Evolutionary conservation across 2,888 invertebrate genomes (phyloP).

Genomic region (Proisotoma minuta): DNA sequence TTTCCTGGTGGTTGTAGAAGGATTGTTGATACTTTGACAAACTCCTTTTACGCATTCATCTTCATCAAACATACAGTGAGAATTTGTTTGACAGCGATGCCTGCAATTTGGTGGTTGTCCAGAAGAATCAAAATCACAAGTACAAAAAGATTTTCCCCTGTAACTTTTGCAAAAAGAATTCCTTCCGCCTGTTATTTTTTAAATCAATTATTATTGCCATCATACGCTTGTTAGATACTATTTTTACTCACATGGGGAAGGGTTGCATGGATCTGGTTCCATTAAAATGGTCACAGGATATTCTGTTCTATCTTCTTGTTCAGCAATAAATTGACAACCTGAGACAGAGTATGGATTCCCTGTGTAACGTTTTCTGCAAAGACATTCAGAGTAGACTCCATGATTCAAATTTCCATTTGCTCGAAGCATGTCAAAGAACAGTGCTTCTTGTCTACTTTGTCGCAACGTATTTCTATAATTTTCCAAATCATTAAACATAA

Average conservation of each 20-base stretch:
- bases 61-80: constrained; percentile 29
- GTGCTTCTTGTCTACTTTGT: constrained; percentile 13
- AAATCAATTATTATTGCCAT: not conserved
- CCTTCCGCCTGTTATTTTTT: constrained; percentile 24
- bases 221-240: not conserved
- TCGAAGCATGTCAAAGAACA: constrained; percentile 22
- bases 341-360: constrained; percentile 31
- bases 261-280: constrained; percentile 10
- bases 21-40: too few relatives aligned
- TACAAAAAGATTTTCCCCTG: constrained; percentile 32
- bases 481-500: constrained; percentile 15
- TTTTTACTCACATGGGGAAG: not conserved
- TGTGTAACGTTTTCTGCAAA: constrained; percentile 13
- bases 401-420: constrained; percentile 8
- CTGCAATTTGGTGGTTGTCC: constrained; percentile 31
- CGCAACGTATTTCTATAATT: constrained; percentile 17
- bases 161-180: constrained; percentile 31
- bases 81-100: constrained; percentile 18
- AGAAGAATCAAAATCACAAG: constrained; percentile 26
- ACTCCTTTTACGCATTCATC: constrained; percentile 20
- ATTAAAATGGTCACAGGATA: constrained; percentile 10
- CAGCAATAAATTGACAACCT: constrained; percentile 12
- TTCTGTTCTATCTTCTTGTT: not conserved
- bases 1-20: too few relatives aligned
- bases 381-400: constrained; percentile 24